Base-by-base conservation (phyloP, 2,113 vertebrate species). In the Dromaius novaehollandiae region DNA sequence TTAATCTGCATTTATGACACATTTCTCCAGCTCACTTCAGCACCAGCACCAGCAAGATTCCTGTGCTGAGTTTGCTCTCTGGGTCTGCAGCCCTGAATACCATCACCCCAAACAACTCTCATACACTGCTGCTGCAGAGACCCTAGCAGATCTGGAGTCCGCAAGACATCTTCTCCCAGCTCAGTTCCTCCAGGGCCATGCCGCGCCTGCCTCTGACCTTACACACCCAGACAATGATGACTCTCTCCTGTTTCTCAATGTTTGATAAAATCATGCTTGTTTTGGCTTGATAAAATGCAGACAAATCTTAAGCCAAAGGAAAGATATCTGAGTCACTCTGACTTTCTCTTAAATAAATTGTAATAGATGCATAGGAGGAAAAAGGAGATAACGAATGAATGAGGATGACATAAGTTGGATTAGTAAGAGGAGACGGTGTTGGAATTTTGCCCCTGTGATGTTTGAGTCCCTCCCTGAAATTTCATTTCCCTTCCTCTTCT, bases 401-500 rank as follows among this genome's bases (percentile, higher is more conserved):
- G 50, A 70, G 34, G 63, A 81, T 95, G 85, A 93, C 79, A 53
- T 96, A 90, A 93, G 0, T 5, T 64, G 76, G 44, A 88, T 96
- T 86, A 90, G 71, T 93, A 93, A 94, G 70, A 82, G 69, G 40
- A 95, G 38, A 28, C 61, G 4, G 12, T 50, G 79, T 32, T 95
- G 93, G 85, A 88, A 13, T 70, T 91, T 50, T 94, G 91, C 85
- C 85, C 22, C 10, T 32, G 4, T 78, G 55, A 36, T 90, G 15
- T 82, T 48, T 25, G 53, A 53, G 76, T 70, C 78, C 84, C 75
- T 82, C 94, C 87, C 94, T 60, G 55, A 91, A 44, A 91, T 78
- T 75, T 96, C 58, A 77, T 94, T 95, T 96, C 68, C 36, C 15
- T 96, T 88, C 38, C 64, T 86, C 6, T n/a, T 63, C 63, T 94